Percentiles rank a stretch among this genome's conserved stretches.
These are phyloP conservation scores for Acronicta alni DNA, from an alignment of 2,888 invertebrate species.

Conservation along the genomic window DNA sequence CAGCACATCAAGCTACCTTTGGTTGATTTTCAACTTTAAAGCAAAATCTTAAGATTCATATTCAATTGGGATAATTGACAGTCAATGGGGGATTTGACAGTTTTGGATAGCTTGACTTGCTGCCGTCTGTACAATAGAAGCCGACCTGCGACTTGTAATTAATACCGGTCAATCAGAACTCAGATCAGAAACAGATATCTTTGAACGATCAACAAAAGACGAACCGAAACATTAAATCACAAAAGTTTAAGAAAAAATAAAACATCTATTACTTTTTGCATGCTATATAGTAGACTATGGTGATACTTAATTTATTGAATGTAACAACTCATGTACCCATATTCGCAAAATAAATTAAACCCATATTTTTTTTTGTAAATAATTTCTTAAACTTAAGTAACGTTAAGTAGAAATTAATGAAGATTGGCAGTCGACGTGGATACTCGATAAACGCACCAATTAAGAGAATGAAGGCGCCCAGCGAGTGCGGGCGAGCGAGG, in stretches of 20 bases:
- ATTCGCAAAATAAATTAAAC: too few relatives aligned
- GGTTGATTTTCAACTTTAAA: too few relatives aligned
- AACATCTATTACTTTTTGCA: conserved; percentile 2
- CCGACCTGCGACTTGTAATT: neutral
- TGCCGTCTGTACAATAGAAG: too few relatives aligned
- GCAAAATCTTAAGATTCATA: too few relatives aligned
- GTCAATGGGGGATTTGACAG: too few relatives aligned
- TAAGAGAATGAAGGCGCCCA: neutral
- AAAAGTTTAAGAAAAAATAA: conserved; percentile 2
- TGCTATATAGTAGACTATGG: too few relatives aligned
- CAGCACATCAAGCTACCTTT: too few relatives aligned
- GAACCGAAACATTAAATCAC: conserved; percentile 4
- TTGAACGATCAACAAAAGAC: neutral
- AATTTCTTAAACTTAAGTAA: neutral
- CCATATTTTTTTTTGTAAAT: too few relatives aligned
- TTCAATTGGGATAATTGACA: too few relatives aligned
- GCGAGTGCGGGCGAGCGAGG: neutral
- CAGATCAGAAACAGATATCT: neutral
- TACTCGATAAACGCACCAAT: conserved; percentile 5
- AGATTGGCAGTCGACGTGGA: conserved; percentile 11
- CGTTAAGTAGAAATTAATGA: conserved; percentile 8
- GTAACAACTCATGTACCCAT: too few relatives aligned
- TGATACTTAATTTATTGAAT: too few relatives aligned
- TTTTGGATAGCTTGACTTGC: too few relatives aligned
- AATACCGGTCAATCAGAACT: neutral